These are phyloP conservation scores for Phrynocephalus vlangalii DNA, from an alignment of 2,797 vertebrate species.

Conservation along the genomic window DNA sequence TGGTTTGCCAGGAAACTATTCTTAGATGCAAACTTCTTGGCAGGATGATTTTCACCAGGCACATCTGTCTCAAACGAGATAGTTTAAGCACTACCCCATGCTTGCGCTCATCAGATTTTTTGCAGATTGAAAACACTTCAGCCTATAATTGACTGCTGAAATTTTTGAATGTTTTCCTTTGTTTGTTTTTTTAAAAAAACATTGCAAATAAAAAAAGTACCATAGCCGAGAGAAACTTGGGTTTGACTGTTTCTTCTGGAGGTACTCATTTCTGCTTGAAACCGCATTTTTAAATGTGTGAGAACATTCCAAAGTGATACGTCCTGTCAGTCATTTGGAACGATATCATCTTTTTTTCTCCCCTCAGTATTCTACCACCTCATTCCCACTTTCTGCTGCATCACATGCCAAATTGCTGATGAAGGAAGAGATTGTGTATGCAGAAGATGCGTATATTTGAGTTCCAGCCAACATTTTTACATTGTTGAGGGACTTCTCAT, in stretches of 20 bases:
- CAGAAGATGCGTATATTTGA: neutral
- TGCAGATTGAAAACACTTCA: neutral
- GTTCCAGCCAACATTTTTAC: conserved; percentile 16
- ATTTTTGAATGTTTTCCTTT: neutral
- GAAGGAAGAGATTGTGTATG: neutral
- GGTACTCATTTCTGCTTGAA: neutral
- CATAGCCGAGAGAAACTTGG: neutral
- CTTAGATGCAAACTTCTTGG: no score
- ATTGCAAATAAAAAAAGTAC: neutral
- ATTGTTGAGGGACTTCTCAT: conserved; percentile 12
- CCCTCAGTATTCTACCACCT: neutral
- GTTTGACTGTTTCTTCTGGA: neutral
- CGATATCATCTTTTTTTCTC: neutral
- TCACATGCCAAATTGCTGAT: neutral
- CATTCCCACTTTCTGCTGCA: neutral
- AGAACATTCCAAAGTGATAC: neutral
- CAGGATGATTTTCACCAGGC: no score
- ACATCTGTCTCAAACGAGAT: neutral
- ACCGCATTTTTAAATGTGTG: neutral
- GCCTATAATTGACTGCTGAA: neutral
- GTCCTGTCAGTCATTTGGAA: neutral
- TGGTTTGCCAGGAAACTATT: no score
- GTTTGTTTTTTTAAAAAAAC: neutral
- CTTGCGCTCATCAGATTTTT: neutral
- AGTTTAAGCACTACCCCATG: neutral